These are phyloP conservation scores for Amphimallon solstitiale DNA, from an alignment of 2,888 invertebrate genomes.

Conservation along the genomic window DNA sequence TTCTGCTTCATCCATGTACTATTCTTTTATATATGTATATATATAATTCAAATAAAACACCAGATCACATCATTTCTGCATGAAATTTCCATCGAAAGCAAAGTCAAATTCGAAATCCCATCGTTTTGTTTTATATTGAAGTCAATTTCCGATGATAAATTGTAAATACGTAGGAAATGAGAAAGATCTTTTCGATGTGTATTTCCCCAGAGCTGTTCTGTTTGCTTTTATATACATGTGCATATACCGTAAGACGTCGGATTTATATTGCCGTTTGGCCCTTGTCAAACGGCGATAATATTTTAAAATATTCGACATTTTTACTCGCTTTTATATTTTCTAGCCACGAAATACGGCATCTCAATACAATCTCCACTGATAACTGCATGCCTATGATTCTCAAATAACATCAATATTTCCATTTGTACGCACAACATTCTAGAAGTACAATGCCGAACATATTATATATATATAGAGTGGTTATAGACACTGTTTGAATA, in stretches of 20 bases:
- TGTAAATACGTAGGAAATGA: constrained; percentile 53
- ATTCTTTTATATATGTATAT: too few relatives aligned
- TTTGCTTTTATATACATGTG: constrained; percentile 37
- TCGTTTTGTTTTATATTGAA: constrained; percentile 58
- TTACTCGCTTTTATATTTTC: constrained; percentile 52
- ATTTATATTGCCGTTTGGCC: constrained; percentile 55
- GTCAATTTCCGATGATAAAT: constrained; percentile 58
- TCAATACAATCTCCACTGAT: too few relatives aligned
- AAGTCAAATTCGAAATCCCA: constrained; percentile 51
- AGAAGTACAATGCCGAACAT: too few relatives aligned
- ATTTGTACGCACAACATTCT: too few relatives aligned
- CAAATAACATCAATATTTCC: too few relatives aligned
- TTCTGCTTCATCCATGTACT: too few relatives aligned
- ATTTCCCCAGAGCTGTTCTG: constrained; percentile 55
- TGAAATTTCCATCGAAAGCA: constrained; percentile 8
- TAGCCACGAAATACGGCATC: too few relatives aligned
- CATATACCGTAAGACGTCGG: constrained; percentile 47
- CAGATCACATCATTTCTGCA: not conserved
- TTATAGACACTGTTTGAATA: too few relatives aligned
- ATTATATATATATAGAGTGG: too few relatives aligned
- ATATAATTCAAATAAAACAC: not conserved
- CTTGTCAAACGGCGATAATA: constrained; percentile 54
- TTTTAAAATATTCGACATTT: constrained; percentile 57
- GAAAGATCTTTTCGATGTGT: constrained; percentile 52
- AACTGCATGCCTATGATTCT: too few relatives aligned